Base-by-base conservation (phyloP, 2,113 vertebrate species). In the Rhizomys pruinosus region DNA sequence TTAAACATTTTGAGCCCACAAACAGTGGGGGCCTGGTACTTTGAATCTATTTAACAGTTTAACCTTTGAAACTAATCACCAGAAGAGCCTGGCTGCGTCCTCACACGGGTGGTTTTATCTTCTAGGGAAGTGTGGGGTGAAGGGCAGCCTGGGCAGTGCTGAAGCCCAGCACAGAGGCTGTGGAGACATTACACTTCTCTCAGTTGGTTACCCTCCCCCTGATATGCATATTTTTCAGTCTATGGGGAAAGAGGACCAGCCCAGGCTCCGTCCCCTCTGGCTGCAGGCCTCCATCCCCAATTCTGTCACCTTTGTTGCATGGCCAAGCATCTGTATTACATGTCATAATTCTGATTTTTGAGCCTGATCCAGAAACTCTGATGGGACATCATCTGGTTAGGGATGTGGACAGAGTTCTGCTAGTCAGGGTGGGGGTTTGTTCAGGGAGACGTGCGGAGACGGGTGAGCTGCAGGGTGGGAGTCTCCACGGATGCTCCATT, bases 51-150 rank as follows among this genome's bases (percentile, higher is more conserved):
- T 96, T 90, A 90, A 89, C 93, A 96, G 73, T 91, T 97, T 57
- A 96, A 90, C 52, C 78, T 97, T 95, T 94, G 92, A 97, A 64
- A 55, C 90, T 92, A 97, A 97, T 97, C 96, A 93, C 44, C 84
- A 72, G 71, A 96, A 84, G 77, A 44, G 88, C 29, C 61, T 32
- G 87, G 91, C 78, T 61, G 27, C 29, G 69, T 89, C 64, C 57
- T 88, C 90, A 37, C 34, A 23, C n/a, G 3, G 39, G 10, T 42
- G 68, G 96, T 97, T 96, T 92, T 93, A 84, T 81, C 0, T 5
- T 94, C 59, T 13, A 82, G 34, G 88, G 66, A 66, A 89, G 37
- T 10, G 44, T 29, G 2, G 87, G 25, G 17, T 20, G 34, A 59
- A 11, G 13, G 17, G 25, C 15, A 25, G 37, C 27, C 37, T 59